These are phyloP conservation scores for Limonius californicus DNA, from an alignment of 1,140 invertebrate genomes.

Conservation along the genomic window DNA sequence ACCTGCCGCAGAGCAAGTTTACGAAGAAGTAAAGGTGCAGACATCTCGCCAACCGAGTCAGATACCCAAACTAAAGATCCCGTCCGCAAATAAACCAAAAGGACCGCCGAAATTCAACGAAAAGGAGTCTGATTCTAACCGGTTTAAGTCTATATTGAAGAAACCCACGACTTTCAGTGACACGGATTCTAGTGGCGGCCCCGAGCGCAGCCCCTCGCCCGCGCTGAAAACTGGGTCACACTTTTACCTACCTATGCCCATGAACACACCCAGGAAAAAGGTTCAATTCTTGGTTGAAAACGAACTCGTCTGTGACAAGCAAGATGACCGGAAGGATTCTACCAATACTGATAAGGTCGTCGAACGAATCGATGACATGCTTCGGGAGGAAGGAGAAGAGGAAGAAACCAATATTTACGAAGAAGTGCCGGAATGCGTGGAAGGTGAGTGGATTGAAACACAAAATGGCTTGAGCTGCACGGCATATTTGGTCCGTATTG, in stretches of 20 bases:
- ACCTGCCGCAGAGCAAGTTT: conserved; percentile 35
- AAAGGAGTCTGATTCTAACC: conserved; percentile 26
- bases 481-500: too few species aligned
- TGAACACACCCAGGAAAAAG: conserved; percentile 45
- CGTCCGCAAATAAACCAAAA: conserved; percentile 10
- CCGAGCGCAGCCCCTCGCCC: conserved; percentile 35
- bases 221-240: conserved; percentile 51
- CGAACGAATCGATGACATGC: neutral
- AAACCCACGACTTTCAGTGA: conserved; percentile 49
- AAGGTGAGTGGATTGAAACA: neutral
- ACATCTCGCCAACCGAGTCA: conserved; percentile 12
- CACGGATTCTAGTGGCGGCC: conserved; percentile 32
- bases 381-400: neutral
- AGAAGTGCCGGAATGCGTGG: neutral
- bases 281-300: conserved; percentile 45
- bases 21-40: conserved; percentile 41
- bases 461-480: too few species aligned
- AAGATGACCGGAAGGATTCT: neutral
- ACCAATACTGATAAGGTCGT: neutral
- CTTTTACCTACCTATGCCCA: conserved; percentile 63
- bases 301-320: conserved; percentile 21
- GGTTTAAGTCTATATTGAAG: conserved; percentile 66
- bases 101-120: conserved; percentile 15
- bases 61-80: conserved; percentile 17
- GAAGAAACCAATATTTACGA: conserved; percentile 2